Evolutionary conservation across 2,113 vertebrate genomes (phyloP), one percentile per base, ranked within the genome.

Genomic region (Passer domesticus): DNA sequence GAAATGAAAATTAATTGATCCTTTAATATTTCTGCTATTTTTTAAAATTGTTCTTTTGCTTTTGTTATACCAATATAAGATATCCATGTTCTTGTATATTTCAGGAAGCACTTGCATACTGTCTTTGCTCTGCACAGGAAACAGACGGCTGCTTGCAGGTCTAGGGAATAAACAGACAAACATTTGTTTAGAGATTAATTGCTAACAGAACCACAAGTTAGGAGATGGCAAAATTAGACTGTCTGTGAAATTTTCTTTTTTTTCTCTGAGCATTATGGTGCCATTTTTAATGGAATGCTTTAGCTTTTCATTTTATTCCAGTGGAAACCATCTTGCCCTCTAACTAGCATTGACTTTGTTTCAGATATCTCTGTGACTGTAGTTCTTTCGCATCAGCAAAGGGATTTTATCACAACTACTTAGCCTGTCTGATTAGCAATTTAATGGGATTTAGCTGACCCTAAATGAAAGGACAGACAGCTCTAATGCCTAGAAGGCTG

Each of bases 381-480:
- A 66, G 20, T 33, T 81, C 37, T 44, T 63, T 79, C 79, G 24
- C 35, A 85, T 44, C 11, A 75, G 44, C 19, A 56, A 28, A 53
- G 25, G 44, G 17, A 35, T 84, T 82, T 82, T 79, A 68, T 68
- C n/a, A 56, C 23, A 73, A 44, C 52, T 52, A 24, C 67, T 87
- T 87, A 64, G 18, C 49, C 17, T 60, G 33, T 4, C 44, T 79
- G 52, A 91, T 82, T 68, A 94, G 22, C 19, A 83, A 87, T 53
- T 79, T 87, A 94, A 85, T 87, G 58, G 24, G 28, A 83, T 87
- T 93, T 58, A 69, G 39, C 28, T 93, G 66, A 90, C 62, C 68
- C 59, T 72, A 90, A 96, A 95, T 69, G 33, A 91, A 91, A 63
- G 39, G 35, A 87, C 10, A 83, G n/a, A 77, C 60, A 81, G 39